Percentiles rank a stretch among this genome's conserved stretches.
phyloP scores from a whole-genome alignment of 2,888 invertebrate species.

The Sicus ferrugineus region DNA sequence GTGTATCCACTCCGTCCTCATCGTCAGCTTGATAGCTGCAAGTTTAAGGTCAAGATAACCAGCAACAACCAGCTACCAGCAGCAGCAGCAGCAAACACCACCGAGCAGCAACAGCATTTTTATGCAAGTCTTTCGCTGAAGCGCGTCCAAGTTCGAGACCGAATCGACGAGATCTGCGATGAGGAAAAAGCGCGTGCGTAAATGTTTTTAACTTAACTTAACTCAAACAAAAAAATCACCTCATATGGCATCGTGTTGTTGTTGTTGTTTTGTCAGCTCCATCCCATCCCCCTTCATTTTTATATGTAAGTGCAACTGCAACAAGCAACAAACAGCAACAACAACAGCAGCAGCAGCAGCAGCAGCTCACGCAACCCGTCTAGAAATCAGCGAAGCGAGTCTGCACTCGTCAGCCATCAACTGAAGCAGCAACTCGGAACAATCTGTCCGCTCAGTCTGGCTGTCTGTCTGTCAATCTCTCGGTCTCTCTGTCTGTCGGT shows the following conservation, averaged over 20 bases:
- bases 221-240: too few species aligned
- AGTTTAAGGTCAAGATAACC: slow-evolving; percentile 54
- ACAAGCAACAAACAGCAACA: background rate
- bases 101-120: slow-evolving; percentile 22
- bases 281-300: background rate
- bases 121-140: slow-evolving; percentile 24
- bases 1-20: background rate
- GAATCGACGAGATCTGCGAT: background rate
- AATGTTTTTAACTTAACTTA: too few species aligned
- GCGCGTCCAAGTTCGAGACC: slow-evolving; percentile 31
- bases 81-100: background rate
- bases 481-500: background rate
- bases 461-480: background rate
- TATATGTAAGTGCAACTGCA: background rate
- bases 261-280: background rate
- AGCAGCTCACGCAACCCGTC: slow-evolving; percentile 14
- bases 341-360: slow-evolving; percentile 9
- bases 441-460: background rate
- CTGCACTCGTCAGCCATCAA: slow-evolving; percentile 11
- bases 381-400: slow-evolving; percentile 14
- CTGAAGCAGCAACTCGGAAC: slow-evolving; percentile 9
- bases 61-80: slow-evolving; percentile 16
- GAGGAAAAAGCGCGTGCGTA: too few species aligned
- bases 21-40: slow-evolving; percentile 39
- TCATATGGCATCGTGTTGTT: slow-evolving; percentile 1